Conservation (phyloP, 2,797 vertebrate species). For the Graptemys geographica region DNA sequence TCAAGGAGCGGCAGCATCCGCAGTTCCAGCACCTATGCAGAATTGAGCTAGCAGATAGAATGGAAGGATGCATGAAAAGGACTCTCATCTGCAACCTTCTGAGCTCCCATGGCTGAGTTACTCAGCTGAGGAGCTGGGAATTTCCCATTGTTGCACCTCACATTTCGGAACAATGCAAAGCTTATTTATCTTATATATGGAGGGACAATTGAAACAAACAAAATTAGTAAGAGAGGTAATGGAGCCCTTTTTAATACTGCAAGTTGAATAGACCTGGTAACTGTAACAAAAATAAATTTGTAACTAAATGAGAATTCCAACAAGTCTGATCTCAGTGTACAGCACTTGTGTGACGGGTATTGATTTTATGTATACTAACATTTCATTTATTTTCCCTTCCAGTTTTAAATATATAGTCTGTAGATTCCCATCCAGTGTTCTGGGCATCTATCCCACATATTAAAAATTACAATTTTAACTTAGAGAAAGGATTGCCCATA, state of each 20-base stretch:
- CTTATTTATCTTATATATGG: background rate
- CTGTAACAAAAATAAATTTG: background rate
- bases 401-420: background rate
- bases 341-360: accelerated
- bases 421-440: background rate
- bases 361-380: background rate
- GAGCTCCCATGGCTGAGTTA: background rate
- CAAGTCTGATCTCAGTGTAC: background rate
- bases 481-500: background rate
- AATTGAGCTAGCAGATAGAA: background rate
- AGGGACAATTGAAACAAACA: background rate
- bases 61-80: background rate
- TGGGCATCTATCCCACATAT: background rate
- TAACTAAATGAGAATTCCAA: background rate
- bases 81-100: background rate
- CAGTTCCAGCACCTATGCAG: too few relatives aligned
- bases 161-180: background rate
- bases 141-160: background rate
- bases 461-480: background rate
- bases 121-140: background rate
- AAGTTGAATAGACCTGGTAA: background rate
- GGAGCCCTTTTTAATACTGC: background rate
- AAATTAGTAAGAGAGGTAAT: background rate
- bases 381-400: slow-evolving; percentile 8
- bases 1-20: too few relatives aligned